Evolutionary conservation across 2,888 invertebrate genomes (phyloP), one percentile per base, ranked within the genome.

Genomic region (Priocnemis perturbator): DNA sequence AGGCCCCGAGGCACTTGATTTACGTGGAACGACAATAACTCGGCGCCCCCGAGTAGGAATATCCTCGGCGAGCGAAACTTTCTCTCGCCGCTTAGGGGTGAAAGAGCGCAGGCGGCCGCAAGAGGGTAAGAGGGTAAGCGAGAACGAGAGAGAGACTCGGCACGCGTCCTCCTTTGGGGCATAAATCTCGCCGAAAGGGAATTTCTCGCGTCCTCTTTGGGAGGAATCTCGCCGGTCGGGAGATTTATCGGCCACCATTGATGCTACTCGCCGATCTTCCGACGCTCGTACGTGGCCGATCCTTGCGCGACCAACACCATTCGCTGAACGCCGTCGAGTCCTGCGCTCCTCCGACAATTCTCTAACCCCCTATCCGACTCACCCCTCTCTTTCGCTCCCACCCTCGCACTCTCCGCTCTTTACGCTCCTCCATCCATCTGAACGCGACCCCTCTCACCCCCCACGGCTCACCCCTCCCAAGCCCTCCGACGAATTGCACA

Each of bases 401-500:
- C 58, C 52, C 30, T 44, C 37, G 52, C 62, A 61, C 47, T 60
- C 62, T 61, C 59, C 65, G 58, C 45, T 68, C 62, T 68, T 37
- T 63, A 67, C 71, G 59, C 60, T 37, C 64, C 67, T 21, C 26
- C 61, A 60, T 23, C 23, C 23, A 60, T 30, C 23, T 20, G 3
- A 5, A 37, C 37, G 37, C 37, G 53, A 30, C 61, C 45, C 44
- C 57, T n/a, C 57, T 52, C 56, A 30, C 57, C 50, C 19, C 50
- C 17, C 47, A 11, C 1, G 7, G 37, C 37, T 9, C 37, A 37
- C 7, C 37, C 14, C 37, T 37, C 37, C 37, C 37, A 37, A 37
- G 37, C 37, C 7, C 37, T 60, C 60, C 71, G 67, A 69, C 61
- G 64, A 66, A 61, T 71, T 73, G 67, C 64, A 70, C 64, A 64